These are phyloP conservation scores for Chiloscyllium punctatum DNA, from an alignment of 2,797 vertebrate genomes.

Conservation along the genomic window DNA sequence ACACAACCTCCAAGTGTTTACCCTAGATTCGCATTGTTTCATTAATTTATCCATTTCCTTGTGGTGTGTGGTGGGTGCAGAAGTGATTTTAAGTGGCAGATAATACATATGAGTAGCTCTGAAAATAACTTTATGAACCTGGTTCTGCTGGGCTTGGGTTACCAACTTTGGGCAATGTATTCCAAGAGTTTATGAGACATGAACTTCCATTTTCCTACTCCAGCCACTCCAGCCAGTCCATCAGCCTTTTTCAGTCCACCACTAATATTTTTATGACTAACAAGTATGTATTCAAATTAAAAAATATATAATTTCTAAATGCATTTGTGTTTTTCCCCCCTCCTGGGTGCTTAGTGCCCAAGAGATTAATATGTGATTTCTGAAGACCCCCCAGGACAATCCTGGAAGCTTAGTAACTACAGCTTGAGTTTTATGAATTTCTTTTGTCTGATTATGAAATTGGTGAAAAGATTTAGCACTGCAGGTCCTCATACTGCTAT, in stretches of 20 bases:
- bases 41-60: neutral
- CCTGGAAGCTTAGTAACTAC: neutral
- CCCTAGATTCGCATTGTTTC: neutral
- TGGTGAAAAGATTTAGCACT: neutral
- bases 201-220: neutral
- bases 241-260: neutral
- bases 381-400: neutral
- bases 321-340: neutral
- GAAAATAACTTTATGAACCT: too few relatives aligned
- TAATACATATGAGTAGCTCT: neutral
- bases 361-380: neutral
- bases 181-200: neutral
- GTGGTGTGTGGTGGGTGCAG: neutral
- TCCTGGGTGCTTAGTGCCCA: neutral
- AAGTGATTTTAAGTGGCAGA: neutral
- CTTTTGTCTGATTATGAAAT: neutral
- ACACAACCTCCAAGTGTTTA: neutral
- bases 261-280: neutral
- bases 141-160: neutral
- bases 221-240: neutral
- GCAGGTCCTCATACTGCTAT: neutral
- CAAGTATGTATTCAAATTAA: neutral
- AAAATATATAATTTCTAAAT: neutral
- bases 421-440: neutral
- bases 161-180: neutral